Conservation (phyloP, 2,888 invertebrate species). For the Argyresthia albistria region DNA sequence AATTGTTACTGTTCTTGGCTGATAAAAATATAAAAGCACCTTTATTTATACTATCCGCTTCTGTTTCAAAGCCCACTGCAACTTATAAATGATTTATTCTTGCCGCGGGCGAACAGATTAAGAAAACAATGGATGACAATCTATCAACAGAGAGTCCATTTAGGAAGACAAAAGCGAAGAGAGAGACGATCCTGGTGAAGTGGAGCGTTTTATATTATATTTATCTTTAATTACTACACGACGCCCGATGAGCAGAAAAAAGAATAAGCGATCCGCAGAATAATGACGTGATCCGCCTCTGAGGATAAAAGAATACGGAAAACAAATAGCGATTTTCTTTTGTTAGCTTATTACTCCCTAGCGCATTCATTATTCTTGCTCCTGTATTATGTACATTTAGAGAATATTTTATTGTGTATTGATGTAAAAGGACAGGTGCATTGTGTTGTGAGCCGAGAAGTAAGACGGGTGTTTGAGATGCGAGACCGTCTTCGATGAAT, state of each 20-base stretch:
- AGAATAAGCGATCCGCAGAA: slow-evolving; percentile 28
- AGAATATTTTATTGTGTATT: slow-evolving; percentile 15
- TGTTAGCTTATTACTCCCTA: slow-evolving; percentile 65
- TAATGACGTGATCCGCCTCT: slow-evolving; percentile 57
- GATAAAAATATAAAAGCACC: no score
- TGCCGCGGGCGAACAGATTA: slow-evolving; percentile 46
- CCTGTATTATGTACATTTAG: slow-evolving; percentile 19
- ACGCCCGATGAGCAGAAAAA: slow-evolving; percentile 16
- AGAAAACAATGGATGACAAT: slow-evolving; percentile 64
- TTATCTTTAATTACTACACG: slow-evolving; percentile 70
- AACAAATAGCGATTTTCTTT: slow-evolving; percentile 68
- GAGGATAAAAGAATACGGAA: slow-evolving; percentile 41
- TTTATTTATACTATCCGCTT: background rate
- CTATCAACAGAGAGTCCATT: slow-evolving; percentile 59
- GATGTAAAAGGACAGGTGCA: background rate
- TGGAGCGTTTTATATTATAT: slow-evolving; percentile 67
- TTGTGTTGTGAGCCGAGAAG: background rate
- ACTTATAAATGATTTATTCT: slow-evolving; percentile 64
- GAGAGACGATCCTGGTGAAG: slow-evolving; percentile 42
- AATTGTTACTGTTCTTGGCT: background rate
- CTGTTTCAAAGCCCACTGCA: slow-evolving; percentile 14
- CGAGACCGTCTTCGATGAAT: background rate
- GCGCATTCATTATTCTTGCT: slow-evolving; percentile 60
- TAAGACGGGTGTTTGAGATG: background rate
- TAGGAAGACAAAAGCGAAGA: slow-evolving; percentile 51